phyloP scores from a whole-genome alignment of 2,113 vertebrate species.

The Arothron firmamentum region DNA sequence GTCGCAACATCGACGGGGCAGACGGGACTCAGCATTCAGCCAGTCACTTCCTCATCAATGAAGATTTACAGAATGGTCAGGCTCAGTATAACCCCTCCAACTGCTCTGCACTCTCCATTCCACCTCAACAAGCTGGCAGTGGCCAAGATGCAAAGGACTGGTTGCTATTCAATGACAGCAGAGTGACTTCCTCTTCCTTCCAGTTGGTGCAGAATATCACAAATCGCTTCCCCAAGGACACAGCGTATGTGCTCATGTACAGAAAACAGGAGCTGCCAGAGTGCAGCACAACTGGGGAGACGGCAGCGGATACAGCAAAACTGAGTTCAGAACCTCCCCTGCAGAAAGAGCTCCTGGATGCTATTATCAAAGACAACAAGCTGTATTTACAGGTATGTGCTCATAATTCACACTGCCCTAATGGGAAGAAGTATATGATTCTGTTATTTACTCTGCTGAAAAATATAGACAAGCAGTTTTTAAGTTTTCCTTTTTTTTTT shows the following conservation, averaged over 20 bases:
- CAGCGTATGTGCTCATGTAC: constrained; percentile 96
- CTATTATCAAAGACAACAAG: constrained; percentile 97
- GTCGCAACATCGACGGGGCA: constrained; percentile 80
- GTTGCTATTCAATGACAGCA: constrained; percentile 98
- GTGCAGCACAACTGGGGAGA: constrained; percentile 47
- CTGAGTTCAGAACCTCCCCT: constrained; percentile 88
- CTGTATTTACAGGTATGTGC: constrained; percentile 87
- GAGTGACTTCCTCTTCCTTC: constrained; percentile 96
- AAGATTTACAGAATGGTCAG: constrained; percentile 58
- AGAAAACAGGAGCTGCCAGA: constrained; percentile 81
- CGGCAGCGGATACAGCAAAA: constrained; percentile 74
- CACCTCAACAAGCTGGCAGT: constrained; percentile 68
- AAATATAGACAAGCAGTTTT: background rate
- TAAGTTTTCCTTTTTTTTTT: too few species aligned
- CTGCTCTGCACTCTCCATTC: constrained; percentile 51
- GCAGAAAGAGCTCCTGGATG: constrained; percentile 97
- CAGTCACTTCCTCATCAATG: constrained; percentile 58
- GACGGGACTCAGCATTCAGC: constrained; percentile 62
- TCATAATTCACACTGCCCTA: too few species aligned
- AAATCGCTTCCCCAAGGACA: constrained; percentile 96
- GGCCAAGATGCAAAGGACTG: constrained; percentile 82
- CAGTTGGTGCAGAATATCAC: constrained; percentile 96
- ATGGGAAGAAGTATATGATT: too few species aligned
- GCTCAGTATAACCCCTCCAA: constrained; percentile 18
- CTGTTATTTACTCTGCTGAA: background rate